These are phyloP conservation scores for Calameuta pallipes DNA, from an alignment of 2,888 invertebrate genomes.

Conservation along the genomic window DNA sequence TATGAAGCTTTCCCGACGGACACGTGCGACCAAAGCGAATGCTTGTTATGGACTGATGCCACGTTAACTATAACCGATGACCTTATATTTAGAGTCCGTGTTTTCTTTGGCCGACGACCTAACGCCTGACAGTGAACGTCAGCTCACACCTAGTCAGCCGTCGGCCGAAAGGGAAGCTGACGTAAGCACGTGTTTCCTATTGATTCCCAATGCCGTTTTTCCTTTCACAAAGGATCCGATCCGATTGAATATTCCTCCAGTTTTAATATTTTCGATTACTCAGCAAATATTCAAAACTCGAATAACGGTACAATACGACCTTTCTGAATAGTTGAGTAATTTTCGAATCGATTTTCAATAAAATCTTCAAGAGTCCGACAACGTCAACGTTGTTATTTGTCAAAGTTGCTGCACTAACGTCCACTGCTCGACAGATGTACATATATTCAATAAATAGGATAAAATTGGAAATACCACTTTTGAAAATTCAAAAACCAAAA, in stretches of 20 bases:
- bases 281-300: background rate
- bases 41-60: slow-evolving; percentile 27
- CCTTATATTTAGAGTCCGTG: slow-evolving; percentile 33
- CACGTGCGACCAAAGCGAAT: slow-evolving; percentile 27
- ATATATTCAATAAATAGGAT: background rate
- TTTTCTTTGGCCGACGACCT: slow-evolving; percentile 12
- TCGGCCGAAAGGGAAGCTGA: background rate
- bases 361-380: background rate
- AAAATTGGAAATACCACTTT: background rate
- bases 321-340: background rate
- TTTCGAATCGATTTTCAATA: background rate
- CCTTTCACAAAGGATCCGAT: background rate
- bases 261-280: background rate
- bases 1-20: slow-evolving; percentile 19
- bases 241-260: background rate
- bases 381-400: background rate
- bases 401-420: background rate
- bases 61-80: slow-evolving; percentile 24
- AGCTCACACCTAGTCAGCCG: background rate
- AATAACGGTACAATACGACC: background rate
- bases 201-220: background rate
- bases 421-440: background rate
- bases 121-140: slow-evolving; percentile 2
- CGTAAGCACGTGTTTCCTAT: background rate
- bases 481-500: background rate